Conservation (phyloP, 2,888 invertebrate genomes). For the Ennomos quercinarius region DNA sequence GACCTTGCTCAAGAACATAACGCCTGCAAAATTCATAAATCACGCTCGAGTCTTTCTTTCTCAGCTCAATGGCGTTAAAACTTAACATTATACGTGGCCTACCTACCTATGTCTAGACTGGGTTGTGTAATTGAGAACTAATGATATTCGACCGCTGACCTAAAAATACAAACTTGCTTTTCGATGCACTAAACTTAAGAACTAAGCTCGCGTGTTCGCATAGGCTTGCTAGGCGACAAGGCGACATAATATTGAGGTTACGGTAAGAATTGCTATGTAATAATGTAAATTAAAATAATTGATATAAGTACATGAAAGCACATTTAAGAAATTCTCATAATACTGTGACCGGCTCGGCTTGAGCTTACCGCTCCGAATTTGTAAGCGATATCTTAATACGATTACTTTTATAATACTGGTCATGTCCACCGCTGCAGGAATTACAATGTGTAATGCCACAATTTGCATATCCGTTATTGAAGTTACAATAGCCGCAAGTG, state of each 20-base stretch:
- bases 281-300: background rate
- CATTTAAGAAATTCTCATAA: slow-evolving; percentile 11
- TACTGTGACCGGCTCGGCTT: background rate
- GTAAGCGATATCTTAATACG: slow-evolving; percentile 19
- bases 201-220: slow-evolving; percentile 5
- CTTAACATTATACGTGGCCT: slow-evolving; percentile 25
- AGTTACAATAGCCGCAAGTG: slow-evolving; percentile 36
- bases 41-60: slow-evolving; percentile 28
- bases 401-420: slow-evolving; percentile 12
- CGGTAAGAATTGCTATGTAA: no score
- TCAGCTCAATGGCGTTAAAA: slow-evolving; percentile 21
- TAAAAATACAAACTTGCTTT: slow-evolving; percentile 32
- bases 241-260: no score
- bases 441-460: slow-evolving; percentile 32
- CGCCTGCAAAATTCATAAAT: slow-evolving; percentile 32
- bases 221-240: background rate
- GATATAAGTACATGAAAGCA: slow-evolving; percentile 11
- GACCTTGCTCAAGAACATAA: slow-evolving; percentile 21
- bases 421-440: slow-evolving; percentile 24
- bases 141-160: slow-evolving; percentile 35
- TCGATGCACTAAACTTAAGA: slow-evolving; percentile 18
- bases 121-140: slow-evolving; percentile 36
- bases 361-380: slow-evolving; percentile 10
- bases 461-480: slow-evolving; percentile 35
- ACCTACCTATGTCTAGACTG: slow-evolving; percentile 32